phyloP scores from a whole-genome alignment of 2,113 vertebrate genomes.

The Tachysurus vachellii region DNA sequence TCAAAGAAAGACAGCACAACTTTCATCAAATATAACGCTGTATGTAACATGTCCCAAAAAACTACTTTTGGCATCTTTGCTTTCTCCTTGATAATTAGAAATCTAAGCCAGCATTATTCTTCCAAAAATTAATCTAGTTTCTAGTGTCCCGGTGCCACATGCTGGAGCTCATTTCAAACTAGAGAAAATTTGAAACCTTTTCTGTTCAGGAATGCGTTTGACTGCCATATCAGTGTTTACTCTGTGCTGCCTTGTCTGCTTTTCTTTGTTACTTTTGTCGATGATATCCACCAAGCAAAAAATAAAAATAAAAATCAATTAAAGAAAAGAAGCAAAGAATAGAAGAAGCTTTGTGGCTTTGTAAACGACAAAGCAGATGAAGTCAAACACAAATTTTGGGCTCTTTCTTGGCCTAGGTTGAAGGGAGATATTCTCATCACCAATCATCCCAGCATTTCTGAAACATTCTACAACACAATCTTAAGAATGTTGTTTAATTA shows the following conservation, averaged over 20 bases:
- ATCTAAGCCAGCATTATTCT: background rate
- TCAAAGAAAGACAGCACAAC: background rate
- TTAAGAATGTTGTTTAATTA: background rate
- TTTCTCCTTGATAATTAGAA: background rate
- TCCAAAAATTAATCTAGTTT: background rate
- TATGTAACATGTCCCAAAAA: background rate
- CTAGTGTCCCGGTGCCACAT: background rate
- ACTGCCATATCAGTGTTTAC: constrained; percentile 15
- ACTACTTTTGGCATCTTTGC: background rate
- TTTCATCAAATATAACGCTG: constrained; percentile 1
- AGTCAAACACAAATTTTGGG: background rate
- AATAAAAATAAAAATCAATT: no score
- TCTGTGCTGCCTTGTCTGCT: background rate
- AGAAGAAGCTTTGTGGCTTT: background rate
- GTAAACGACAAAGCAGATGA: background rate
- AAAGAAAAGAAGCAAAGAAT: background rate
- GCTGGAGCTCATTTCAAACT: background rate
- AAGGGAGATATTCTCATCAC: background rate
- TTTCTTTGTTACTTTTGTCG: background rate
- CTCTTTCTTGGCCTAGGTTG: background rate
- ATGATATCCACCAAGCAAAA: background rate
- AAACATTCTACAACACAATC: background rate
- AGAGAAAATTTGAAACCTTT: constrained; percentile 19
- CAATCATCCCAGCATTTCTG: background rate
- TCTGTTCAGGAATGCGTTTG: constrained; percentile 33